Percentiles rank a stretch among this genome's conserved stretches.
phyloP scores from a whole-genome alignment of 1,140 invertebrate species.

The Aporrectodea caliginosa region DNA sequence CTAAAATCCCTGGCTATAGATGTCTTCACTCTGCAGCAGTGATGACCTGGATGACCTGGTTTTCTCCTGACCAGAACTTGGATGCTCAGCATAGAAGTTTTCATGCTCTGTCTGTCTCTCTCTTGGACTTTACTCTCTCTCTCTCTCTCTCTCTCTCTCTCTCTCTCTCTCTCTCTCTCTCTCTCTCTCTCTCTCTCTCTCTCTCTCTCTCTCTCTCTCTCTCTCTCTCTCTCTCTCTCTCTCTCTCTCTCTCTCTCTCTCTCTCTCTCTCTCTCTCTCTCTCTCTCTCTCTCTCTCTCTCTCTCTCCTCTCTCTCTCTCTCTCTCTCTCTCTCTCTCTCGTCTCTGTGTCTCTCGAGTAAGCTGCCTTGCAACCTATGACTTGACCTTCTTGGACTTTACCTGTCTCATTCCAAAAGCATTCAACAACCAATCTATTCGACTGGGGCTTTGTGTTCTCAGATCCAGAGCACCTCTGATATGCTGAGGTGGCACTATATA shows the following conservation, averaged over 20 bases:
- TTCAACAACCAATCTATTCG: no score
- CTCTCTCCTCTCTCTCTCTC: not conserved
- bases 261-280: not conserved
- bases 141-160: conserved; percentile 1
- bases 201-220: not conserved
- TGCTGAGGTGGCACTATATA: no score
- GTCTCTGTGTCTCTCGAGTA: not conserved
- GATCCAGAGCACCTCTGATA: no score
- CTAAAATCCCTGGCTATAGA: no score
- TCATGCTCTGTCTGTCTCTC: not conserved
- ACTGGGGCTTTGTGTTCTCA: no score
- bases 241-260: not conserved
- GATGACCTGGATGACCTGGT: no score
- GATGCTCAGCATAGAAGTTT: no score
- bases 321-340: conserved; percentile 1
- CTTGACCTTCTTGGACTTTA: no score
- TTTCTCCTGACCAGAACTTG: no score
- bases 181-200: not conserved
- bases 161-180: not conserved
- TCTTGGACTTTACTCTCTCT: not conserved
- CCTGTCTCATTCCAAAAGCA: no score
- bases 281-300: not conserved
- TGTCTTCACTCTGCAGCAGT: no score
- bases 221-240: not conserved
- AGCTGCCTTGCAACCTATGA: no score